Percentiles rank a stretch among this genome's conserved stretches.
These are phyloP conservation scores for Solea solea DNA, from an alignment of 2,113 vertebrate species.

Conservation along the genomic window DNA sequence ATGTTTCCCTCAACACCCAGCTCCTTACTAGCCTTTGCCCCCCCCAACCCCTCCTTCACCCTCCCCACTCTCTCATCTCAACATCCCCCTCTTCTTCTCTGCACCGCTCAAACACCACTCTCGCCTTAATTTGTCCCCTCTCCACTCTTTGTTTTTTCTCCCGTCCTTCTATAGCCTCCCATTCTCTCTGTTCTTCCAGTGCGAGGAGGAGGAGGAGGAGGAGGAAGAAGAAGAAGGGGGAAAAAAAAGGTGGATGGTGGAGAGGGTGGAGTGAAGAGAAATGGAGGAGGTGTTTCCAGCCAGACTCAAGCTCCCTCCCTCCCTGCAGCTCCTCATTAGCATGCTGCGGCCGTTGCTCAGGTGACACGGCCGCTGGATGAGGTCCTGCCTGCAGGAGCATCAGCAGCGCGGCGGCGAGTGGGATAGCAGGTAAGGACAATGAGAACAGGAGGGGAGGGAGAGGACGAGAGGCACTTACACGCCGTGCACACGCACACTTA, in stretches of 20 bases:
- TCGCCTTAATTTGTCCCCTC: background rate
- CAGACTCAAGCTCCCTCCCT: conserved; percentile 3
- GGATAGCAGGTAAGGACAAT: conserved; percentile 74
- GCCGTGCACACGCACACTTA: conserved; percentile 1
- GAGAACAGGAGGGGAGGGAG: conserved; percentile 16
- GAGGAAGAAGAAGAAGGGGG: conserved; percentile 13
- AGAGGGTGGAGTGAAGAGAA: conserved; percentile 9
- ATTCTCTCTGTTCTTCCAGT: conserved; percentile 55
- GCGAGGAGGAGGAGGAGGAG: conserved; percentile 46
- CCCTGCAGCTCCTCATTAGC: conserved; percentile 50
- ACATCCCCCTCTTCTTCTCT: background rate
- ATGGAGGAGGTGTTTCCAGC: conserved; percentile 29
- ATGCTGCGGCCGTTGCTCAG: conserved; percentile 65
- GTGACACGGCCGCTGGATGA: conserved; percentile 60
- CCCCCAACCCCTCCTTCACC: background rate
- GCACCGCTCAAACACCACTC: background rate
- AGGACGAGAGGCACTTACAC: background rate
- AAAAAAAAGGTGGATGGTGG: conserved; percentile 1
- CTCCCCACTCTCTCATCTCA: conserved; percentile 9
- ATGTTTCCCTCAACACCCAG: conserved; percentile 56
- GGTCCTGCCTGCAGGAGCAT: conserved; percentile 50
- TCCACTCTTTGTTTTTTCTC: background rate
- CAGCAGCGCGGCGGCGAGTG: conserved; percentile 28
- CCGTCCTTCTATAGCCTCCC: conserved; percentile 21
- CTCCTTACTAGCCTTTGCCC: background rate